Evolutionary conservation across 2,113 vertebrate species (phyloP).

Genomic region (Dolichotis patagonum): DNA sequence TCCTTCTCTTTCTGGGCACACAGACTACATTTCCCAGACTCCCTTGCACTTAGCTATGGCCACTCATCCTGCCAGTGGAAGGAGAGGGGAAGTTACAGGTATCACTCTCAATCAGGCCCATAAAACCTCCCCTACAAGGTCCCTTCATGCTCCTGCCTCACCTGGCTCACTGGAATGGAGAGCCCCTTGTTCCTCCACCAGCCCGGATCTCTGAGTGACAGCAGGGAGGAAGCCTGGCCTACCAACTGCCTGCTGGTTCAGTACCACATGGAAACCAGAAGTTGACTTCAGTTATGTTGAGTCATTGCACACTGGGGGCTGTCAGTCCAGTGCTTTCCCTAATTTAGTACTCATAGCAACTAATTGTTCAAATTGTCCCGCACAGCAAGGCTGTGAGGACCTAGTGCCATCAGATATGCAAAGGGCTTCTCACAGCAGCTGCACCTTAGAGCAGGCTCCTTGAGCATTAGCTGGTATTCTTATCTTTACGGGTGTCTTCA

Average conservation of each 20-base stretch:
- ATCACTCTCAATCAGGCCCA: background rate
- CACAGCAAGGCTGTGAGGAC: background rate
- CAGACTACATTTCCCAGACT: background rate
- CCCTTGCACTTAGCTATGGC: background rate
- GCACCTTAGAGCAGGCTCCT: background rate
- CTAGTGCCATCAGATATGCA: background rate
- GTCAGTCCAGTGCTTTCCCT: background rate
- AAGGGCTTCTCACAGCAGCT: background rate
- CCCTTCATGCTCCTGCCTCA: background rate
- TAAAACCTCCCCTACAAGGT: background rate
- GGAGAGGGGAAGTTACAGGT: background rate
- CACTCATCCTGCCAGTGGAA: background rate
- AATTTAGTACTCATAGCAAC: background rate
- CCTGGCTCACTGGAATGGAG: background rate
- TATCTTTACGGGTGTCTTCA: slow-evolving; percentile 12
- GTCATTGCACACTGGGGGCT: background rate
- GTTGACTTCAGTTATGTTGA: background rate
- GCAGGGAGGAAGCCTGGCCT: background rate
- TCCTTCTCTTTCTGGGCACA: background rate
- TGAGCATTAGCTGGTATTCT: background rate
- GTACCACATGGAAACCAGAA: background rate
- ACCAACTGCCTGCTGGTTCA: background rate
- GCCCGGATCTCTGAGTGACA: background rate
- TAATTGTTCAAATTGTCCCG: background rate
- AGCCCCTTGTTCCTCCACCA: background rate